Percentiles rank a stretch among this genome's conserved stretches.
phyloP scores from a whole-genome alignment of 1,140 invertebrate genomes.

The Drosophila leontia region DNA sequence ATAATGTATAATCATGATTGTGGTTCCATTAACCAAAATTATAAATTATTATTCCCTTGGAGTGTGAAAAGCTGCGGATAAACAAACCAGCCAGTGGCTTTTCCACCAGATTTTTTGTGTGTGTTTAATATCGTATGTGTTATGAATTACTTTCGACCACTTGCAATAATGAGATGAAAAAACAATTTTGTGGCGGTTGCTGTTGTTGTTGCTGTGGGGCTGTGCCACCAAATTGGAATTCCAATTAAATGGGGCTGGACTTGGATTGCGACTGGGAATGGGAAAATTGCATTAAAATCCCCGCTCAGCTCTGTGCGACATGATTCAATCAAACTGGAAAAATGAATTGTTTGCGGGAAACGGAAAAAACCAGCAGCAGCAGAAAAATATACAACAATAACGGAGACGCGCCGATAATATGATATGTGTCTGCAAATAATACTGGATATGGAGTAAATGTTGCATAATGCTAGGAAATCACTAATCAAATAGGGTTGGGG shows the following conservation, averaged over 20 bases:
- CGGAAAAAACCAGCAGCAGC: constrained; percentile 24
- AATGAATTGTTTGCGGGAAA: constrained; percentile 46
- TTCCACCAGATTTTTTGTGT: constrained; percentile 3
- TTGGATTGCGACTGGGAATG: constrained; percentile 7
- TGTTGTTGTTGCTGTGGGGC: not conserved
- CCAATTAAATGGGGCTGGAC: constrained; percentile 27
- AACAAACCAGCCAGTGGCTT: constrained; percentile 27
- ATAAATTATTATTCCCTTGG: constrained; percentile 29
- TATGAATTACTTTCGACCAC: constrained; percentile 42
- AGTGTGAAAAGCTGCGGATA: constrained; percentile 35
- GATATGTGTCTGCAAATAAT: constrained; percentile 16
- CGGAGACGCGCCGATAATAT: constrained; percentile 24
- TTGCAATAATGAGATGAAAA: constrained; percentile 44
- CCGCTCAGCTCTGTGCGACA: constrained; percentile 20
- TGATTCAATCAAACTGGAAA: constrained; percentile 59
- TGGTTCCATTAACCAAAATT: constrained; percentile 10
- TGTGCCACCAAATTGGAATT: constrained; percentile 34
- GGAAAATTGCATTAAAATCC: constrained; percentile 43
- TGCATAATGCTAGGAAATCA: constrained; percentile 45
- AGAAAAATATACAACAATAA: constrained; percentile 22
- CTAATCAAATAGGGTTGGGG: constrained; percentile 22
- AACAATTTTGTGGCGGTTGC: constrained; percentile 30
- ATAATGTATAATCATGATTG: not conserved
- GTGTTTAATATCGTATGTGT: constrained; percentile 19
- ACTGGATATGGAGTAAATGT: constrained; percentile 8